Conservation (phyloP, 2,888 invertebrate species). For the Meiosimyza decipiens region DNA sequence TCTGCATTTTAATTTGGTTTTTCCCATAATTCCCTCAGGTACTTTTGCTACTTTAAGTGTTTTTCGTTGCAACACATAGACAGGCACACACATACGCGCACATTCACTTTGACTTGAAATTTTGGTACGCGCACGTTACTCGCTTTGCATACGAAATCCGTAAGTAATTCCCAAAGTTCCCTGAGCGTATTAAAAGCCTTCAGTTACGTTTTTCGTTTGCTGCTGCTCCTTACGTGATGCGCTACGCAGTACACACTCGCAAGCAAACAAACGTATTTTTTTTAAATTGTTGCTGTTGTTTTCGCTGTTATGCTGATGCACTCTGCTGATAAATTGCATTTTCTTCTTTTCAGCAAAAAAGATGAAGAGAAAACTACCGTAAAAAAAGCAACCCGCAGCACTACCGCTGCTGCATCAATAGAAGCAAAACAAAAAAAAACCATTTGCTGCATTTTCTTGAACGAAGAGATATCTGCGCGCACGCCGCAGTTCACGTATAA, state of each 20-base stretch:
- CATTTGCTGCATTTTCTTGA: neutral
- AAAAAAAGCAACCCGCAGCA: neutral
- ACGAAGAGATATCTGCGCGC: too few relatives aligned
- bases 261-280: neutral
- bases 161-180: slow-evolving; percentile 21
- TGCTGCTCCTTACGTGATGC: slow-evolving; percentile 27
- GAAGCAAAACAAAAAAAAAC: neutral
- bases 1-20: slow-evolving; percentile 34
- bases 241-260: slow-evolving; percentile 16
- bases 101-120: neutral
- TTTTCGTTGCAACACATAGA: slow-evolving; percentile 16
- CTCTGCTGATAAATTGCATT: slow-evolving; percentile 32
- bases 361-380: neutral
- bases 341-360: neutral
- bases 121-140: slow-evolving; percentile 16
- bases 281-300: neutral
- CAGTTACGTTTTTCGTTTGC: slow-evolving; percentile 5
- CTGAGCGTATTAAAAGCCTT: slow-evolving; percentile 23
- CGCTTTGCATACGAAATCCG: slow-evolving; percentile 26
- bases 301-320: slow-evolving; percentile 19
- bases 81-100: neutral
- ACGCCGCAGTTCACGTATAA: neutral
- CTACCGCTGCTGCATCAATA: neutral
- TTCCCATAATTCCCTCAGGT: slow-evolving; percentile 33
- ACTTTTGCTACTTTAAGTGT: slow-evolving; percentile 33